Percentiles rank a stretch among this genome's conserved stretches.
phyloP scores from a whole-genome alignment of 2,113 vertebrate genomes.

The Eupsittula cactorum region DNA sequence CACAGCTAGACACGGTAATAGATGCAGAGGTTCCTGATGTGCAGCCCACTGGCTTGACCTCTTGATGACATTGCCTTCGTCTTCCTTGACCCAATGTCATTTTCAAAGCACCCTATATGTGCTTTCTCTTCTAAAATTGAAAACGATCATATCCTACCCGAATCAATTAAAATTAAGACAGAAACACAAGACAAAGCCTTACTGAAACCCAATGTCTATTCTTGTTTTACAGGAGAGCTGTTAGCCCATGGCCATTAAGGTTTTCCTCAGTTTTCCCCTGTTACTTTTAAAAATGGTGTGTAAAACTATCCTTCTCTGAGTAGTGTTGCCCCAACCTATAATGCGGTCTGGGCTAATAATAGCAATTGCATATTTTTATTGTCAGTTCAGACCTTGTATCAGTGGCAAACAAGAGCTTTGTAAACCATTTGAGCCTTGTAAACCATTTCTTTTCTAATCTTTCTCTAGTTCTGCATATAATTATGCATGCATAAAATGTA shows the following conservation, averaged over 20 bases:
- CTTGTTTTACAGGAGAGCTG: not conserved
- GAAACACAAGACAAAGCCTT: not conserved
- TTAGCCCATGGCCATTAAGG: not conserved
- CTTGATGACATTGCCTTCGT: not conserved
- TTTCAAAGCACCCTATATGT: not conserved
- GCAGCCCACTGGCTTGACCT: not conserved
- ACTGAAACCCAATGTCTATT: not conserved
- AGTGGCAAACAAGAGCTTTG: not conserved
- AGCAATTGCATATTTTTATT: not conserved
- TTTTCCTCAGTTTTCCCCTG: not conserved
- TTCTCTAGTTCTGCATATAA: not conserved
- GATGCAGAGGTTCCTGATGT: not conserved
- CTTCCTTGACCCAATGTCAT: not conserved
- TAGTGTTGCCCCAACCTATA: not conserved
- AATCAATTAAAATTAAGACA: not conserved
- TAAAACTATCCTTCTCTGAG: not conserved
- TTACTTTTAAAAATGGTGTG: not conserved
- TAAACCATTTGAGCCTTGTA: not conserved
- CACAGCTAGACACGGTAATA: not conserved
- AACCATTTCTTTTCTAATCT: not conserved
- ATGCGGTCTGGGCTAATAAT: not conserved
- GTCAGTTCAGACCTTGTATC: not conserved
- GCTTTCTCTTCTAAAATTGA: not conserved
- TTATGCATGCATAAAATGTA: not conserved
- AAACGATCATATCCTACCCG: not conserved